Percentiles rank a stretch among this genome's conserved stretches.
phyloP scores from a whole-genome alignment of 2,888 invertebrate genomes.

The Lepidocyrtinus sp. region DNA sequence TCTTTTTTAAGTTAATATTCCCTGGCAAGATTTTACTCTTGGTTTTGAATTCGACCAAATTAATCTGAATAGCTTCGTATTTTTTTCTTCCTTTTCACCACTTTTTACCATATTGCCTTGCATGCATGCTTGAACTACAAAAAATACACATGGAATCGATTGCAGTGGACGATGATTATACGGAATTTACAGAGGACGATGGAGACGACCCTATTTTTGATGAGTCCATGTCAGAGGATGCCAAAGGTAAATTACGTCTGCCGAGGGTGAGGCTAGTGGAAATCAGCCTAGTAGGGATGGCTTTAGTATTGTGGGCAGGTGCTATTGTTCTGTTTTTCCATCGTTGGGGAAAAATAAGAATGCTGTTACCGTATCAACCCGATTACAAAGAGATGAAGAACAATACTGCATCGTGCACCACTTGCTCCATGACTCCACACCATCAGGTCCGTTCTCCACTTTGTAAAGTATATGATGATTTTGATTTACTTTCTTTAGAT shows the following conservation, averaged over 20 bases:
- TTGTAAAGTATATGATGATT: constrained; percentile 49
- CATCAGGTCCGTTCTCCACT: constrained; percentile 67
- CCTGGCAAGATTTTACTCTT: constrained; percentile 15
- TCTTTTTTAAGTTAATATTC: constrained; percentile 29
- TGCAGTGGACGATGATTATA: constrained; percentile 56
- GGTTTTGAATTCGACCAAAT: background rate
- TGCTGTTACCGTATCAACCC: constrained; percentile 92
- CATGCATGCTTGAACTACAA: no score
- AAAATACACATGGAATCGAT: no score
- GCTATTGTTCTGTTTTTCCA: constrained; percentile 87
- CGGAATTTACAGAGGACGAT: constrained; percentile 70
- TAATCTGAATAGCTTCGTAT: no score
- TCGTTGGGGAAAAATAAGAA: constrained; percentile 80
- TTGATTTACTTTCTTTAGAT: constrained; percentile 59
- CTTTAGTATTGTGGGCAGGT: constrained; percentile 88
- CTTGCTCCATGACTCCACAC: constrained; percentile 70
- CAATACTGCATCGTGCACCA: constrained; percentile 80
- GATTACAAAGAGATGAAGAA: constrained; percentile 93
- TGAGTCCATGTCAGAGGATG: constrained; percentile 45
- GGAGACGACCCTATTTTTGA: constrained; percentile 67
- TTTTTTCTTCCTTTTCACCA: no score
- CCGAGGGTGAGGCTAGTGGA: constrained; percentile 86
- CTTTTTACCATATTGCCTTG: constrained; percentile 16
- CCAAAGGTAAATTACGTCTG: constrained; percentile 58
- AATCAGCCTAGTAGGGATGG: constrained; percentile 88